Conservation (phyloP, 2,888 invertebrate genomes). For the Scaptomyza flava region DNA sequence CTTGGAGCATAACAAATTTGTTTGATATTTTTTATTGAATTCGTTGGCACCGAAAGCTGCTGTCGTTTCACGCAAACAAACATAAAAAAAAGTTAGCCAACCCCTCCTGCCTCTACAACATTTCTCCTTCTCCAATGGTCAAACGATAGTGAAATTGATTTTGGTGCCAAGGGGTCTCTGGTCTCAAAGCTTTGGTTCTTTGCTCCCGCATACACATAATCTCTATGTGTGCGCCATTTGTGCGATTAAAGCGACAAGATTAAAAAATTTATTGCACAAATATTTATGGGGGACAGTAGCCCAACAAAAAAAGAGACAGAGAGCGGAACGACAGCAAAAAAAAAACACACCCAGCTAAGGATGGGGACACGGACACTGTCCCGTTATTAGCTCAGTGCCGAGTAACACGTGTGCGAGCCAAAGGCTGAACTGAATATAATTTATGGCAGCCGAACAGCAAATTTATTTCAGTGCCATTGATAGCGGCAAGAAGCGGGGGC, state of each 20-base stretch:
- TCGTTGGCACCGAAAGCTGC: slow-evolving; percentile 56
- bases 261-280: slow-evolving; percentile 85
- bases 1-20: slow-evolving; percentile 71
- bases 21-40: slow-evolving; percentile 76
- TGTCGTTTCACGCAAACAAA: slow-evolving; percentile 61
- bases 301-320: slow-evolving; percentile 17
- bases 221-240: slow-evolving; percentile 80
- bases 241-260: slow-evolving; percentile 85
- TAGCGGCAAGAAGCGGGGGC: slow-evolving; percentile 10
- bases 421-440: slow-evolving; percentile 69
- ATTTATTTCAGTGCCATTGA: slow-evolving; percentile 65
- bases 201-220: slow-evolving; percentile 32
- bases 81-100: slow-evolving; percentile 52
- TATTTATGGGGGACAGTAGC: slow-evolving; percentile 82
- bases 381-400: slow-evolving; percentile 67
- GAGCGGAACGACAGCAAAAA: slow-evolving; percentile 11
- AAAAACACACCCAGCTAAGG: slow-evolving; percentile 5
- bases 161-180: slow-evolving; percentile 74
- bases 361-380: slow-evolving; percentile 62
- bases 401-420: slow-evolving; percentile 72
- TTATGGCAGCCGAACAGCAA: slow-evolving; percentile 63
- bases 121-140: slow-evolving; percentile 26
- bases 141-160: slow-evolving; percentile 82
- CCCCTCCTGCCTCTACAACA: background rate
- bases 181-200: slow-evolving; percentile 1